Evolutionary conservation across 2,888 invertebrate genomes (phyloP), one percentile per base, ranked within the genome.

Genomic region (Ophion ellenae): DNA sequence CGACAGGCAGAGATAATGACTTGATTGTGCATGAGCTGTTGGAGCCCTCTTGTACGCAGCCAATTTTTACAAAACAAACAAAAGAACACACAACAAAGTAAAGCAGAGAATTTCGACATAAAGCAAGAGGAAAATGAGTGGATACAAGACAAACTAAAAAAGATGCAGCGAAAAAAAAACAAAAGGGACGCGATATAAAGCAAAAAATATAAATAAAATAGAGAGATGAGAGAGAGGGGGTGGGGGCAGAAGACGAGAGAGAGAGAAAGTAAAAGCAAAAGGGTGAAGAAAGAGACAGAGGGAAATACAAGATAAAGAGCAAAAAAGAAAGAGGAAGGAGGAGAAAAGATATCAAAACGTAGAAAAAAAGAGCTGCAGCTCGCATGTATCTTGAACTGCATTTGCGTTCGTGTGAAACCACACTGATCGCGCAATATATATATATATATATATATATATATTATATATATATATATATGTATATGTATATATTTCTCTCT

Each of bases 401-500:
- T 67, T 20, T 57, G 40, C n/a, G 45, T n/a, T 24, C 20, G 77
- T 76, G 17, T 24, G 17, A n/a, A 53, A 66, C 40, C 40, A 59
- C 66, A 47, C 32, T 14, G 32, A 57, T 66, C 53, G 14, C 64
- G 9, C 53, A 6, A 32, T 59, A 36, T 77, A n/a, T n/a, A n/a
- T n/a, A n/a, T n/a, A n/a, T n/a, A n/a, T n/a, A n/a, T n/a, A n/a
- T n/a, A n/a, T n/a, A n/a, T n/a, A n/a, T n/a, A n/a, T n/a, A n/a
- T n/a, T 45, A 67, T 57, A 53, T 17, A 32, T 36, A 0, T n/a
- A 4, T 17, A 36, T 45, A 57, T 32, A 11, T 59, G 14, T 77
- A 24, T 69, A 17, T 57, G n/a, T 40, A 24, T 45, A 67, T 66
- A 20, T 73, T 59, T 61, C 73, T 74, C 61, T 61, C 17, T 74